Evolutionary conservation across 1,140 invertebrate species (phyloP).

Genomic region (Globodera ellingtonae): DNA sequence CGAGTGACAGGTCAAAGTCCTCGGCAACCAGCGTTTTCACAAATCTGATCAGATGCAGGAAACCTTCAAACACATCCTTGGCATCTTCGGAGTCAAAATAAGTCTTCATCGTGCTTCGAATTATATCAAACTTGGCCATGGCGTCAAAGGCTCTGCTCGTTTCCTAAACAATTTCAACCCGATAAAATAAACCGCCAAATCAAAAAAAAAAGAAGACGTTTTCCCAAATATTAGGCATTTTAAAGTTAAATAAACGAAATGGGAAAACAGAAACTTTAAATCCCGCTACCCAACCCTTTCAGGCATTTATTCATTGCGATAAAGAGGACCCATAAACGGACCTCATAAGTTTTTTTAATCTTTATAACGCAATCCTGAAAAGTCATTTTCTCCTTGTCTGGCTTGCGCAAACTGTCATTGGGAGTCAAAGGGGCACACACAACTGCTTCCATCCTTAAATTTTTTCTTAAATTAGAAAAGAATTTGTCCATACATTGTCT

Average conservation of each 20-base stretch:
- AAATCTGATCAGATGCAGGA: conserved; percentile 22
- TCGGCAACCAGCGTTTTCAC: conserved; percentile 16
- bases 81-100: conserved; percentile 33
- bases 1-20: conserved; percentile 21
- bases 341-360: not conserved
- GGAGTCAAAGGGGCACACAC: not conserved
- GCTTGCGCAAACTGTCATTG: not conserved
- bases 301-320: no score
- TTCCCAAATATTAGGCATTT: no score
- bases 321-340: not conserved
- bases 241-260: no score
- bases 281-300: no score
- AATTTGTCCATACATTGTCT: no score
- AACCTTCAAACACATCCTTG: conserved; percentile 39
- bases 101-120: conserved; percentile 2
- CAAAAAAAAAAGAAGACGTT: no score
- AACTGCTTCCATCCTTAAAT: not conserved
- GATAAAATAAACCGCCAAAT: no score
- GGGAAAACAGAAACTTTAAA: no score
- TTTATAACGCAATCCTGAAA: not conserved
- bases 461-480: no score
- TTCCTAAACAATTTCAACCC: not conserved
- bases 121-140: conserved; percentile 1
- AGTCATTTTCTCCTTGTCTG: not conserved
- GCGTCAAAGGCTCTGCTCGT: not conserved